Percentiles rank a stretch among this genome's conserved stretches.
These are phyloP conservation scores for Synanthedon vespiformis DNA, from an alignment of 2,888 invertebrate species.

Conservation along the genomic window DNA sequence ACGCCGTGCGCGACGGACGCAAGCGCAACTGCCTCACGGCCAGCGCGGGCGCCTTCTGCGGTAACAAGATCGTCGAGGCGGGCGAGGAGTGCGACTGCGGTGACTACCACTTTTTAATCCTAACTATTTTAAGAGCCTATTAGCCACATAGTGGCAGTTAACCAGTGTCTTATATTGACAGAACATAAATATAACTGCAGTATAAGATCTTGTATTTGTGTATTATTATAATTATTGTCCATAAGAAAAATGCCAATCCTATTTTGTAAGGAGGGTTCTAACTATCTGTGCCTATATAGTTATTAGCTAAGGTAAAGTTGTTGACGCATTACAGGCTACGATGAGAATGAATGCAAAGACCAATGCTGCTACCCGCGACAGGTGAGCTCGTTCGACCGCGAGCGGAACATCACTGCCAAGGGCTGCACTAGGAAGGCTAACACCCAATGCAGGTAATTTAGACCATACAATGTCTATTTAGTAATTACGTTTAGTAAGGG, in stretches of 20 bases:
- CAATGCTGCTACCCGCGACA: constrained; percentile 94
- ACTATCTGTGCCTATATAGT: neutral
- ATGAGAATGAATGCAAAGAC: constrained; percentile 90
- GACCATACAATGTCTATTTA: neutral
- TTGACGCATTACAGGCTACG: constrained; percentile 73
- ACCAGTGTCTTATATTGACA: too few species aligned
- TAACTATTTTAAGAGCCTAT: neutral
- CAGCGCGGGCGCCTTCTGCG: constrained; percentile 95
- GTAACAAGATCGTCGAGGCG: constrained; percentile 97
- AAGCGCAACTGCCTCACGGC: constrained; percentile 95
- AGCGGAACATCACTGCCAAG: constrained; percentile 77
- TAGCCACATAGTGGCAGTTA: too few species aligned
- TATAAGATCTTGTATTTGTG: too few species aligned
- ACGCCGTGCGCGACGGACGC: constrained; percentile 89
- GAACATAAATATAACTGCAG: too few species aligned
- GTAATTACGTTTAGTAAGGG: neutral
- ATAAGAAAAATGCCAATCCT: too few species aligned
- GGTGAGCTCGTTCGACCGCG: constrained; percentile 77
- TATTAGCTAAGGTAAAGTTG: neutral
- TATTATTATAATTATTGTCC: too few species aligned
- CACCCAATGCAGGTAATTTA: constrained; percentile 81
- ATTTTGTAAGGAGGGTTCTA: too few species aligned
- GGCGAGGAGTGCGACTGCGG: constrained; percentile 98
- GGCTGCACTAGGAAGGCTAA: constrained; percentile 83
- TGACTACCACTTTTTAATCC: constrained; percentile 13